Conservation (phyloP, 2,888 invertebrate species). For the Pteria penguin region DNA sequence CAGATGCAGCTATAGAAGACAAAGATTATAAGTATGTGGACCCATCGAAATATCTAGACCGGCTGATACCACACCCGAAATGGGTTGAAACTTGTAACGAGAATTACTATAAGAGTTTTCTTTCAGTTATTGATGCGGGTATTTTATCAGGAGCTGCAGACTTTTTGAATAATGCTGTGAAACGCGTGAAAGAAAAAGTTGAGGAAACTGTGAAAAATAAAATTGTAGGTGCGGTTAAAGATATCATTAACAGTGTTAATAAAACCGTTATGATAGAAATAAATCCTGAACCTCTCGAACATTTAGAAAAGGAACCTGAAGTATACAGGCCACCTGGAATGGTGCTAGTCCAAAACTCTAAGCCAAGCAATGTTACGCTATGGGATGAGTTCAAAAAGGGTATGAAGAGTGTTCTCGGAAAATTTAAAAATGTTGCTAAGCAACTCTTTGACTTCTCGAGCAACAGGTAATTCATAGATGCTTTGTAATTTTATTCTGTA, state of each 20-base stretch:
- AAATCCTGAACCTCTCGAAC: not conserved
- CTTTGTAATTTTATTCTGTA: too few relatives aligned
- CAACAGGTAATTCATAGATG: not conserved
- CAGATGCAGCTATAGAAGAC: not conserved
- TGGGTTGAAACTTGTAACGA: constrained; percentile 53
- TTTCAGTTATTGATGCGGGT: constrained; percentile 22
- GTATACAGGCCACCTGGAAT: constrained; percentile 21
- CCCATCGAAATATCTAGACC: constrained; percentile 46
- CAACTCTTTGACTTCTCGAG: constrained; percentile 23
- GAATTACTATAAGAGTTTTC: constrained; percentile 44
- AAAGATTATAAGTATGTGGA: constrained; percentile 30
- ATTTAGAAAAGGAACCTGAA: not conserved
- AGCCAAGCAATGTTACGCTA: not conserved
- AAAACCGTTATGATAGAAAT: not conserved
- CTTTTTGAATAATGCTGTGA: not conserved
- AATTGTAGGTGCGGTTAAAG: not conserved
- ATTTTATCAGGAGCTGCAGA: not conserved
- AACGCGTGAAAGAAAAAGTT: constrained; percentile 19
- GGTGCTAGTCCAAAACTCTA: not conserved
- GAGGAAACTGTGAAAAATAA: not conserved
- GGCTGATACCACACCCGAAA: constrained; percentile 36
- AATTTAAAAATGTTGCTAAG: constrained; percentile 17
- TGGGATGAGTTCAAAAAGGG: constrained; percentile 21
- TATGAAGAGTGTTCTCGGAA: not conserved
- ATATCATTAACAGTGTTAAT: not conserved